A percentile compares a stretch with the other conserved stretches of the same genome.
Evolutionary conservation across 2,113 vertebrate genomes (phyloP).

Genomic region (Rhea pennata): DNA sequence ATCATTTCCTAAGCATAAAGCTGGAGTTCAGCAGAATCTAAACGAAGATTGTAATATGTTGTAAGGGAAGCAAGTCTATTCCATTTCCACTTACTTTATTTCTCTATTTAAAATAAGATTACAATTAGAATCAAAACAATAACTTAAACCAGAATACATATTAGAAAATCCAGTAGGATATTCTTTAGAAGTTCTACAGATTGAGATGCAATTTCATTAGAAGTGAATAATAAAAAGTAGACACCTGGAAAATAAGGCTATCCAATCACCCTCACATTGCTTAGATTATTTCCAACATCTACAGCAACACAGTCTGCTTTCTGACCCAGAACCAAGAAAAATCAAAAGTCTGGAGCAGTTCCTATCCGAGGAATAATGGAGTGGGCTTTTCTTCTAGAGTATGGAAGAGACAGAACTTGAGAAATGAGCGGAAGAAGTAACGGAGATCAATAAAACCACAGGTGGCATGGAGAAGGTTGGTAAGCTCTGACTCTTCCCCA

Average conservation of each 20-base stretch:
- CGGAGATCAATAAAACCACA: neutral
- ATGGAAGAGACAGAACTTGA: neutral
- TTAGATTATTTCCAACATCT: neutral
- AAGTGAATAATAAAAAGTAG: neutral
- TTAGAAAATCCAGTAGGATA: neutral
- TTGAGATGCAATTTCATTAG: neutral
- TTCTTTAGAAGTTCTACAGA: neutral
- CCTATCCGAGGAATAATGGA: neutral
- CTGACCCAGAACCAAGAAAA: neutral
- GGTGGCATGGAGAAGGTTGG: neutral
- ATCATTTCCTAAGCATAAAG: neutral
- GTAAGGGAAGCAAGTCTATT: neutral
- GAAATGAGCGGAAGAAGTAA: neutral
- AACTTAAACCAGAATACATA: neutral
- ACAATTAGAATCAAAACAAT: neutral
- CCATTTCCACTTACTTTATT: neutral
- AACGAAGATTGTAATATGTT: neutral
- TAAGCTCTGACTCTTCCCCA: accelerated
- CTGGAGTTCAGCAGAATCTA: neutral
- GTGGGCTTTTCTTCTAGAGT: neutral
- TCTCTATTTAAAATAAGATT: neutral
- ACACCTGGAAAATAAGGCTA: neutral
- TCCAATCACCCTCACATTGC: neutral
- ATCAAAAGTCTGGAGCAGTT: neutral
- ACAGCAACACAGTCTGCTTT: neutral